These are phyloP conservation scores for Galendromus occidentalis DNA, from an alignment of 1,140 invertebrate species.

Conservation along the genomic window DNA sequence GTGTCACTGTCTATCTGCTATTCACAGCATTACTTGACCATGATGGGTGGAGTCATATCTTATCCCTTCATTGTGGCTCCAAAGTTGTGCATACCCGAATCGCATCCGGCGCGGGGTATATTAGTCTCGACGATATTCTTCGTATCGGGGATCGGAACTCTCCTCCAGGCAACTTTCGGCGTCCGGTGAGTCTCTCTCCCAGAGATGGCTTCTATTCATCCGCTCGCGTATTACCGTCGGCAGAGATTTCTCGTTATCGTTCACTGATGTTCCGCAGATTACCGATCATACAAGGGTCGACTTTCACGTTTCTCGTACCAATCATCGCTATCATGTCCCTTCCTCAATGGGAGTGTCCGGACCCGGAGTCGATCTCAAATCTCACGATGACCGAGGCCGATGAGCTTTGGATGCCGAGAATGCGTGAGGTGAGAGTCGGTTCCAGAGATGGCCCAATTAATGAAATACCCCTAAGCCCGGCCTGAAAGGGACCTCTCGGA, in stretches of 20 bases:
- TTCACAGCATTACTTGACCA: slow-evolving; percentile 58
- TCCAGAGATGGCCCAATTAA: too few relatives aligned
- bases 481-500: too few relatives aligned
- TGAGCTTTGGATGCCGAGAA: slow-evolving; percentile 50
- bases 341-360: slow-evolving; percentile 55
- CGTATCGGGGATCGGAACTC: slow-evolving; percentile 59
- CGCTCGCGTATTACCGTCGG: too few relatives aligned
- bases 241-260: too few relatives aligned
- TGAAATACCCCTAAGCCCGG: too few relatives aligned
- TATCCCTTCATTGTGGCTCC: slow-evolving; percentile 62
- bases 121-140: slow-evolving; percentile 75
- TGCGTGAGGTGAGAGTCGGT: slow-evolving; percentile 46
- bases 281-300: slow-evolving; percentile 53
- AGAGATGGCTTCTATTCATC: too few relatives aligned
- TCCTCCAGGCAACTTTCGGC: slow-evolving; percentile 56
- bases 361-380: slow-evolving; percentile 30
- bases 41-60: slow-evolving; percentile 64
- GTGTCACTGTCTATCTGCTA: neutral
- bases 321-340: slow-evolving; percentile 58
- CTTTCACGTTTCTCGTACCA: slow-evolving; percentile 62
- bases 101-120: slow-evolving; percentile 51
- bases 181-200: slow-evolving; percentile 36
- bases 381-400: slow-evolving; percentile 33
- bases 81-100: slow-evolving; percentile 54
- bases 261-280: slow-evolving; percentile 33